phyloP scores from a whole-genome alignment of 1,140 invertebrate genomes.

The Brachystomella parvula region DNA sequence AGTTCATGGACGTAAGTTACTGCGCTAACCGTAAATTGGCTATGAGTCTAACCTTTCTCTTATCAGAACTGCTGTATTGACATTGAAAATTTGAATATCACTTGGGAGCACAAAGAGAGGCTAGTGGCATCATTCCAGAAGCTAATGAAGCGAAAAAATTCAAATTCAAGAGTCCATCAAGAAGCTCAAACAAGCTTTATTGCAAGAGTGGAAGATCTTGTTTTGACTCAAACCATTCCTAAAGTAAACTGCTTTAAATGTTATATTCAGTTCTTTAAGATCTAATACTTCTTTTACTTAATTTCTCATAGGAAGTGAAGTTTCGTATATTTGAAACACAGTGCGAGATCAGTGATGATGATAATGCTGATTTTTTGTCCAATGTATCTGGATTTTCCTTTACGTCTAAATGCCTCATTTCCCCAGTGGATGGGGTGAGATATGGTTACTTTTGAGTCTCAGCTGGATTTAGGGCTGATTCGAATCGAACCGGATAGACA shows the following conservation, averaged over 20 bases:
- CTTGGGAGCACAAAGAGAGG: constrained; percentile 33
- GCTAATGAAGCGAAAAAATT: neutral
- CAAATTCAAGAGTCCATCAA: neutral
- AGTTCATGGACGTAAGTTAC: constrained; percentile 35
- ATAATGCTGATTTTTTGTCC: constrained; percentile 29
- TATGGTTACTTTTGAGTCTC: constrained; percentile 31
- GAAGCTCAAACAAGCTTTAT: neutral
- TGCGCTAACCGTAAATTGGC: neutral
- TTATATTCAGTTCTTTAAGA: neutral
- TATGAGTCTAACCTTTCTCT: neutral
- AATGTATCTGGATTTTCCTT: constrained; percentile 32
- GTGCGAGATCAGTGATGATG: constrained; percentile 29
- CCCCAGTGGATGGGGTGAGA: constrained; percentile 17
- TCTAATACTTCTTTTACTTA: constrained; percentile 2
- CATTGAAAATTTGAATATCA: constrained; percentile 28
- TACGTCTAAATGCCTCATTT: constrained; percentile 30
- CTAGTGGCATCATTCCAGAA: constrained; percentile 11
- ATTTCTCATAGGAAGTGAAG: constrained; percentile 30
- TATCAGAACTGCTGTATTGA: constrained; percentile 34
- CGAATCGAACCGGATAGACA: constrained; percentile 35
- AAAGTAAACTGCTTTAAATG: constrained; percentile 21
- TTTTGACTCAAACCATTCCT: constrained; percentile 32
- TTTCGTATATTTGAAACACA: constrained; percentile 37
- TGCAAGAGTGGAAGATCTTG: constrained; percentile 29
- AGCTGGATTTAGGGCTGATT: constrained; percentile 35